A percentile compares a stretch with the other conserved stretches of the same genome.
These are phyloP conservation scores for Panthera tigris DNA, from an alignment of 2,113 vertebrate genomes.

Conservation along the genomic window DNA sequence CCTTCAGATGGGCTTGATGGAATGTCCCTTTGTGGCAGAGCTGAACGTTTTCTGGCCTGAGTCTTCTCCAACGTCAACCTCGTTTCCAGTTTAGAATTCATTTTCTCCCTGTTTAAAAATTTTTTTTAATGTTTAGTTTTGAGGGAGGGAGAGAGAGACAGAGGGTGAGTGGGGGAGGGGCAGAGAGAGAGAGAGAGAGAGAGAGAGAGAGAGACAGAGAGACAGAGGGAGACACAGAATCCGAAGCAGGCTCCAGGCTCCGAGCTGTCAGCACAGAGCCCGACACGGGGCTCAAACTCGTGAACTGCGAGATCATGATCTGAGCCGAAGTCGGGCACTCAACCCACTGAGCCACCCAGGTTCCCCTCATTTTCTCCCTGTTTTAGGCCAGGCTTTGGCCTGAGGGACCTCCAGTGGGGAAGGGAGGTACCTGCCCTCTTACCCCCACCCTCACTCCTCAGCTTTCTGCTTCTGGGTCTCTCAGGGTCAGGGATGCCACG, in stretches of 20 bases:
- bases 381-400: not conserved
- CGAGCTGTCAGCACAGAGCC: no score
- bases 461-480: not conserved
- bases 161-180: no score
- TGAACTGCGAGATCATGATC: no score
- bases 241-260: no score
- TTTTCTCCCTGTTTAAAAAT: not conserved
- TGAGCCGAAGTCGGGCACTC: no score
- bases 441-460: accelerated
- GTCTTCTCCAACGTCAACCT: not conserved
- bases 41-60: not conserved
- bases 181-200: no score
- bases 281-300: no score
- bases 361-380: not conserved
- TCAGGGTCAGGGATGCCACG: not conserved
- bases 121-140: no score
- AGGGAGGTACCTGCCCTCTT: not conserved
- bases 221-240: not conserved
- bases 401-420: not conserved
- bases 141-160: no score
- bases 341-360: no score
- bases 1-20: not conserved
- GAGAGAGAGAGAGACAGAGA: no score
- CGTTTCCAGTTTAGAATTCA: not conserved
- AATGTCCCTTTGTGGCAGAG: not conserved